Percentiles rank a stretch among this genome's conserved stretches.
These are phyloP conservation scores for Drosophila santomea DNA, from an alignment of 1,140 invertebrate species.

Conservation along the genomic window DNA sequence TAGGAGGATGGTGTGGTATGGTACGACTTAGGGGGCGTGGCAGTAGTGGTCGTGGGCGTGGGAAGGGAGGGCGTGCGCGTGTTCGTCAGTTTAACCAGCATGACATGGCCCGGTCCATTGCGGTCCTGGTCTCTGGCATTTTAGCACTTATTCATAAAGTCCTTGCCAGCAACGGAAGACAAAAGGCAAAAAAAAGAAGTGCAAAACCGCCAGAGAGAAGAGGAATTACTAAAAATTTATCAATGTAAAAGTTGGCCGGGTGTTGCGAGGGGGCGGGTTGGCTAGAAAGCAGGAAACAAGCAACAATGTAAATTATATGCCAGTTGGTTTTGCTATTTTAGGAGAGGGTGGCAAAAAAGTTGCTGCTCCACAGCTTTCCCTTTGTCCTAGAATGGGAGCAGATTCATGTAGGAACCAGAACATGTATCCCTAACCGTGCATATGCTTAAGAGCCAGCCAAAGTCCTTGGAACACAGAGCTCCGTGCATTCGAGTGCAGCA, in stretches of 20 bases:
- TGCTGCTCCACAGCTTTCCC: conserved; percentile 24
- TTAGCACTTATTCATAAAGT: conserved; percentile 84
- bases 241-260: conserved; percentile 72
- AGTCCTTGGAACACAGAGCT: conserved; percentile 40
- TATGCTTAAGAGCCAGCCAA: conserved; percentile 10
- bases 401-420: conserved; percentile 15
- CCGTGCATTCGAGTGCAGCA: conserved; percentile 8
- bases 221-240: conserved; percentile 83
- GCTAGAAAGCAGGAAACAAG: conserved; percentile 61
- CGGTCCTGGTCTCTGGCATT: conserved; percentile 84
- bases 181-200: conserved; percentile 16
- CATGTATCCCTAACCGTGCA: conserved; percentile 1
- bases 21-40: not conserved
- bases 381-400: conserved; percentile 37
- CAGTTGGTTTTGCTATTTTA: conserved; percentile 57
- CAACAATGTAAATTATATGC: conserved; percentile 82
- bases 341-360: not conserved
- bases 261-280: not conserved
- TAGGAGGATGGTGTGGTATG: conserved; percentile 9
- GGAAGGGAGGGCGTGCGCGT: conserved; percentile 21
- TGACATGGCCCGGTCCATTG: conserved; percentile 84
- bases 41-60: too few species aligned
- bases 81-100: conserved; percentile 84
- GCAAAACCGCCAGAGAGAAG: conserved; percentile 61
- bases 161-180: conserved; percentile 64